These are phyloP conservation scores for Syritta pipiens DNA, from an alignment of 2,888 invertebrate species.

Conservation along the genomic window DNA sequence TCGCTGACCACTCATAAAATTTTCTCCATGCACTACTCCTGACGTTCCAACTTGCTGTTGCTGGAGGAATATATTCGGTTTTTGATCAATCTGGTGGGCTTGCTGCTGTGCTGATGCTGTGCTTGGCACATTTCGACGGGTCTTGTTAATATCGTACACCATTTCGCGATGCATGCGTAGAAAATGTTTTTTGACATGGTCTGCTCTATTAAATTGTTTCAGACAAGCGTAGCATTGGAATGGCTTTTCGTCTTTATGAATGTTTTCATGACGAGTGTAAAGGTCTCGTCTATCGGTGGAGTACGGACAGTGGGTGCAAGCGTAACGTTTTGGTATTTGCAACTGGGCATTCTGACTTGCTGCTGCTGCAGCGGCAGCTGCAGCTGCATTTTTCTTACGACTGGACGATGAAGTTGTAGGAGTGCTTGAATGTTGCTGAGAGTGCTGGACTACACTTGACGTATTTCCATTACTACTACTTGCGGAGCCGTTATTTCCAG, in stretches of 20 bases:
- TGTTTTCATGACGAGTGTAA: conserved; percentile 95
- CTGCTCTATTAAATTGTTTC: conserved; percentile 95
- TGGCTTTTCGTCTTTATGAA: conserved; percentile 95
- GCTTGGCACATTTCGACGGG: conserved; percentile 81
- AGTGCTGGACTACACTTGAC: conserved; percentile 54
- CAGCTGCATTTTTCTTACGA: conserved; percentile 51
- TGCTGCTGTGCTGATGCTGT: conserved; percentile 76
- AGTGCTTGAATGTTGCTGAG: conserved; percentile 42
- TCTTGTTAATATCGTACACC: conserved; percentile 91
- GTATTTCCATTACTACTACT: conserved; percentile 70
- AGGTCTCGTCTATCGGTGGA: conserved; percentile 94
- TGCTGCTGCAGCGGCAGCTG: conserved; percentile 65
- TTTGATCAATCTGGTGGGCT: conserved; percentile 73
- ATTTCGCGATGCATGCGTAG: conserved; percentile 94
- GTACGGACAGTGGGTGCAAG: conserved; percentile 93
- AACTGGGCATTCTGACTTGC: conserved; percentile 73
- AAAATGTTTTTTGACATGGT: conserved; percentile 97
- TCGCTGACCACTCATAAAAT: conserved; percentile 76
- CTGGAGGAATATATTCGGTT: conserved; percentile 77
- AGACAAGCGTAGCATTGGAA: conserved; percentile 95
- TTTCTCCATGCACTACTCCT: conserved; percentile 56
- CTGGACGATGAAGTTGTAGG: conserved; percentile 51
- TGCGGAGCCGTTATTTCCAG: conserved; percentile 67
- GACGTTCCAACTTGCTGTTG: conserved; percentile 57
- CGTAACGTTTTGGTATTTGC: conserved; percentile 86